Evolutionary conservation across 2,113 vertebrate genomes (phyloP), one percentile per base, ranked within the genome.

Genomic region (Trematomus loennbergii): DNA sequence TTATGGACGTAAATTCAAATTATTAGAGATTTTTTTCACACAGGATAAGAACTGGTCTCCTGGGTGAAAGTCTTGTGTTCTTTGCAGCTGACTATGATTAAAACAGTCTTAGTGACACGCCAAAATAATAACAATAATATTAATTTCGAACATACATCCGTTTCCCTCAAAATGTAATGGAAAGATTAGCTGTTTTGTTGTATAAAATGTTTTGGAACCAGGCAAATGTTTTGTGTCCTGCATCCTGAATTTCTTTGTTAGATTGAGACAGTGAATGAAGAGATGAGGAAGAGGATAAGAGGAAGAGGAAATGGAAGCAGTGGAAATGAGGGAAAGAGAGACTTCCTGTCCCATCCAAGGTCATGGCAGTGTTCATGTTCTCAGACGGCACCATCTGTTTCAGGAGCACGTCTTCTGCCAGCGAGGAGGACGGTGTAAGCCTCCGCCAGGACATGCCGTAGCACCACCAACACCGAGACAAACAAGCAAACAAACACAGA

Each of bases 331-430:
- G 65, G 46, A 55, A 62, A 25, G 46, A 68, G 76, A 88, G 53
- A 73, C 67, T 82, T 79, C 64, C 50, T 78, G 77, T 86, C 68
- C 46, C 60, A 36, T 83, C 79, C 88, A 93, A 92, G 87, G 91
- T 78, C 86, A 83, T 60, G 86, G 84, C 73, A 72, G 74, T 57
- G 80, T 78, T 90, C 71, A 50, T 87, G 82, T 87, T 89, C 82
- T 83, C 84, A 64, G 87, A 65, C 71, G 46, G 80, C 52, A 81
- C 91, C 91, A 92, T 92, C 91, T 94, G 93, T 79, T 91, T 43
- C 83, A 87, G 89, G 79, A 92, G 79, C 72, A 79, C 3, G 75
- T 89, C 89, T 78, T 64, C 83, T 75, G 90, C 90, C 86, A 84
- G 73, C 4, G 25, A 80, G 45, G 88, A 83, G 83, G 80, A 68